These are phyloP conservation scores for Hexactinellida sp. DNA, from an alignment of 37 sponge, comb jelly and placozoan genomes.

Conservation along the genomic window DNA sequence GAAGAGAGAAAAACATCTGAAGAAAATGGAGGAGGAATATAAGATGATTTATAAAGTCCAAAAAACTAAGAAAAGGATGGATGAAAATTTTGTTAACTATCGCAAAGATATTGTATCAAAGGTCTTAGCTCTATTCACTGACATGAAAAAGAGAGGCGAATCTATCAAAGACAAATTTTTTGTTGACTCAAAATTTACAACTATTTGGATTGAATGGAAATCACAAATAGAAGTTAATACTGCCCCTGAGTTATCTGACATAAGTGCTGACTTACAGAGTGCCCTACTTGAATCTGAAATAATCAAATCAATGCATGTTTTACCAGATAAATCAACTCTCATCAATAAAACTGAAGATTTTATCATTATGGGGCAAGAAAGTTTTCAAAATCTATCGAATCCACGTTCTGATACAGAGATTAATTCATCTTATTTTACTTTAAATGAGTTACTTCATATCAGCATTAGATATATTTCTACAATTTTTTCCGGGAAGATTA, in stretches of 20 bases:
- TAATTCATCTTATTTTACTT: background rate
- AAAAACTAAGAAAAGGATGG: slow-evolving; percentile 1
- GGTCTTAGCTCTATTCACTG: background rate
- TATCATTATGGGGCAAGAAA: background rate
- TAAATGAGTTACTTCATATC: background rate
- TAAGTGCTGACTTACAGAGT: background rate
- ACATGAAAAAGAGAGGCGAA: background rate
- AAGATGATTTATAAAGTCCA: background rate
- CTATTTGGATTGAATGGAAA: background rate
- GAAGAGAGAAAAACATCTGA: background rate
- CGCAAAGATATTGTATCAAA: background rate
- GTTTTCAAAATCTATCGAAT: background rate
- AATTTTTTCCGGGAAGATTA: background rate
- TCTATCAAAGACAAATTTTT: background rate
- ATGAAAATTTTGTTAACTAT: background rate
- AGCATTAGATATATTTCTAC: background rate
- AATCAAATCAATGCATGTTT: background rate
- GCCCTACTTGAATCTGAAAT: background rate
- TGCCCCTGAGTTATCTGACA: background rate
- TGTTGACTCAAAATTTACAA: background rate
- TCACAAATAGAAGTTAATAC: background rate
- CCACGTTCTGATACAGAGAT: background rate
- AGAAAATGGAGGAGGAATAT: background rate
- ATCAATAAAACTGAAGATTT: background rate
- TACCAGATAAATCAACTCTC: background rate